phyloP scores from a whole-genome alignment of 2,113 vertebrate genomes.

The Spea multiplicata region DNA sequence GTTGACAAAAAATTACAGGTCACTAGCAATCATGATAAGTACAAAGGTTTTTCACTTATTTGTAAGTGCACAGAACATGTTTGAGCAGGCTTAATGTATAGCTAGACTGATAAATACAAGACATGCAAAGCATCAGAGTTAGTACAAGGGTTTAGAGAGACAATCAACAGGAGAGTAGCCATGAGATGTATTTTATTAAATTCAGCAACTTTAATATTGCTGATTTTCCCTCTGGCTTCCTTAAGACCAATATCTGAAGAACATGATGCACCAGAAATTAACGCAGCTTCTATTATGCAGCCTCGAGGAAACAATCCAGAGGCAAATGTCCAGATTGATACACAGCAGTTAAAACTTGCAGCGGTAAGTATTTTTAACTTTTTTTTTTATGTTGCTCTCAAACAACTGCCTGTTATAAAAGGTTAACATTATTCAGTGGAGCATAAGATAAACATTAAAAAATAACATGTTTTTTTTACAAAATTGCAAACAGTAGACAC shows the following conservation, averaged over 20 bases:
- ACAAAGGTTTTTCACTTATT: slow-evolving; percentile 8
- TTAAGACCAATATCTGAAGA: slow-evolving; percentile 21
- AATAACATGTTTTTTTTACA: too few relatives aligned
- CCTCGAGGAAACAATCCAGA: neutral
- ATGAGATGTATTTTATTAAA: neutral
- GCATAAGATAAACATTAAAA: too few relatives aligned
- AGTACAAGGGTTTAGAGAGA: neutral
- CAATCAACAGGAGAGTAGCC: neutral
- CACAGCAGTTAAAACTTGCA: slow-evolving; percentile 24
- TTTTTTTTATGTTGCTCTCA: too few relatives aligned
- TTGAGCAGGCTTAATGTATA: slow-evolving; percentile 42
- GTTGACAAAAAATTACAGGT: too few relatives aligned
- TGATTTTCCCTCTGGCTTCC: slow-evolving; percentile 9
- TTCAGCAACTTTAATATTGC: neutral
- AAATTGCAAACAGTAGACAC: too few relatives aligned
- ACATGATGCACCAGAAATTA: neutral
- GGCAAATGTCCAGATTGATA: neutral
- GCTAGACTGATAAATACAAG: slow-evolving; percentile 11
- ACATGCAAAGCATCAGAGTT: neutral
- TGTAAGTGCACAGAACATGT: slow-evolving; percentile 8
- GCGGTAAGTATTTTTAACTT: slow-evolving; percentile 32
- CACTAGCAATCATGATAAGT: too few relatives aligned
- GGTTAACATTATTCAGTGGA: too few relatives aligned
- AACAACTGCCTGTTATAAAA: too few relatives aligned
- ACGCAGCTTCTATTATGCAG: neutral